Evolutionary conservation across 2,113 vertebrate genomes (phyloP).

Genomic region (Siniperca knerii): DNA sequence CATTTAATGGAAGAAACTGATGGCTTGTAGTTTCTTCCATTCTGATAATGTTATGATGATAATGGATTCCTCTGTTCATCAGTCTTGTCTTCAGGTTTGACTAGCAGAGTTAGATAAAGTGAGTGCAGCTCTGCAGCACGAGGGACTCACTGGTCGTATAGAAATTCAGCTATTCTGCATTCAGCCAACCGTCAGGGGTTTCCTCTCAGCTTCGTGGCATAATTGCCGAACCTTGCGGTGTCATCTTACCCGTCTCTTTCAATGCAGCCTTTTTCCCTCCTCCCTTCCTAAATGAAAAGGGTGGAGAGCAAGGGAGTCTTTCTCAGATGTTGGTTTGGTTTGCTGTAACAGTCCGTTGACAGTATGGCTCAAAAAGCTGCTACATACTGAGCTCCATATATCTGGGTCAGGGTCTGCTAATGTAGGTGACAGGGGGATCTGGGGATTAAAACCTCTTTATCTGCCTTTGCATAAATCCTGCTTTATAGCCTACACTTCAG

Average conservation of each 20-base stretch:
- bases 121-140: slow-evolving; percentile 12
- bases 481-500: slow-evolving; percentile 77
- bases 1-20: slow-evolving; percentile 27
- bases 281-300: slow-evolving; percentile 47
- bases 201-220: slow-evolving; percentile 71
- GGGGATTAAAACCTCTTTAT: slow-evolving; percentile 85
- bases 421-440: slow-evolving; percentile 86
- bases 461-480: slow-evolving; percentile 84
- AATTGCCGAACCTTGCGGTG: slow-evolving; percentile 74
- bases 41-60: slow-evolving; percentile 25
- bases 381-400: slow-evolving; percentile 66
- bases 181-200: slow-evolving; percentile 61
- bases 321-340: slow-evolving; percentile 42
- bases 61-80: slow-evolving; percentile 44
- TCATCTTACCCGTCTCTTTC: slow-evolving; percentile 82
- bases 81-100: slow-evolving; percentile 20
- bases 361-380: slow-evolving; percentile 56
- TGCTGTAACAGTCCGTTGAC: slow-evolving; percentile 42
- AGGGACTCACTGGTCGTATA: slow-evolving; percentile 35
- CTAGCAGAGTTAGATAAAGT: slow-evolving; percentile 2
- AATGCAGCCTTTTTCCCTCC: slow-evolving; percentile 64
- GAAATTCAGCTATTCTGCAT: slow-evolving; percentile 58
- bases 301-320: slow-evolving; percentile 46
- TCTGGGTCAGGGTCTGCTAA: slow-evolving; percentile 85
- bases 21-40: slow-evolving; percentile 1